Base-by-base conservation (phyloP, 2,888 invertebrate species). In the Pammene aurita region DNA sequence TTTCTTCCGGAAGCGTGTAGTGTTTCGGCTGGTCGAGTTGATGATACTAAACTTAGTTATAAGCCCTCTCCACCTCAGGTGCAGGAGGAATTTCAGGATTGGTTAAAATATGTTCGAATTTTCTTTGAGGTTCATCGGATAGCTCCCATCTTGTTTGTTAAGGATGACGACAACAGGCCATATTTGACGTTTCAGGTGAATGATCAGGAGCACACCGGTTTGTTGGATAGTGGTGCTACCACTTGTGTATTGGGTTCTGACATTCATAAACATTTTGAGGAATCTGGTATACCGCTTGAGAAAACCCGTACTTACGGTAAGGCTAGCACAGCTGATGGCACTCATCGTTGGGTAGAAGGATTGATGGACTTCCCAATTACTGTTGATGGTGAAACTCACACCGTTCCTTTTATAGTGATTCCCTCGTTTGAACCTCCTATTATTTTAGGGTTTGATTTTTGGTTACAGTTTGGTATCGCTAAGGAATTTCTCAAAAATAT, bases 211-310 rank as follows among this genome's bases (percentile, higher is more conserved):
- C 44, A 44, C 44, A 44, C 54, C 2, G 64, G 64, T 13, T 64
- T 64, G 34, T 35, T 64, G 55, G 64, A 64, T 13, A 64, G 64
- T 55, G 64, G 64, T 18, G 64, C 64, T 0, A 55, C 44, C 13
- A 44, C 34, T 13, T 64, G 64, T 42, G 63, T 64, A 13, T 14
- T 64, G 11, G 64, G 35, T n/a, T n/a, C n/a, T n/a, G n/a, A 64
- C 35, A 7, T 2, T 6, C 55, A 64, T 35, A 0, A 14, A 0
- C 5, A n/a, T 14, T 64, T 64, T 64, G 13, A 44, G 7, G n/a
- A 64, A 5, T 16, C 55, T 4, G 64, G 55, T 16, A 26, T 42
- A 4, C 5, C 41, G 10, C 26, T 52, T 9, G 18, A 18, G 5
- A 6, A 4, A 0, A 14, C 38, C 5, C 0, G 14, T 5, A 14